Evolutionary conservation across 2,113 vertebrate species (phyloP), one percentile per base, ranked within the genome.

Genomic region (Dryoscopus gambensis): DNA sequence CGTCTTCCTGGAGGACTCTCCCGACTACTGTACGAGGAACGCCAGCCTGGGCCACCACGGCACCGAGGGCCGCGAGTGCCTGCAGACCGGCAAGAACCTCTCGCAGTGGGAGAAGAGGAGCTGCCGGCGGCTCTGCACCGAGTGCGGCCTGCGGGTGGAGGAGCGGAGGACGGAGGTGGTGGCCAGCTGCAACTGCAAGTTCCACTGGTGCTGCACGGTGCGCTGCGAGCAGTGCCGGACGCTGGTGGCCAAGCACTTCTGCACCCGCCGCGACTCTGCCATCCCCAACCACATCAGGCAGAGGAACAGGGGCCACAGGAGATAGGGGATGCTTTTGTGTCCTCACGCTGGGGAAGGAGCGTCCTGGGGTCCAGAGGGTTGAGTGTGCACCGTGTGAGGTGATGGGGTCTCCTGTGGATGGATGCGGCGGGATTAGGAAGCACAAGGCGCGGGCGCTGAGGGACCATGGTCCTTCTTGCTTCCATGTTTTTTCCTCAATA

Each of bases 161-260:
- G 98, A 99, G 96, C 98, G 97, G 69, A 97, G 97, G 94, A 97
- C 97, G 0, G 98, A 99, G 93, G 98, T 98, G 6, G 97, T 98
- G 82, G 98, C 97, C 97, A 99, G 99, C 96, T 99, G 99, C 93
- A 99, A 99, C 96, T 99, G 99, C 98, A 99, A 98, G 76, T 99
- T 99, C 76, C 98, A 99, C 90, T 99, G 99, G 99, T 99, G 99
- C 96, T 99, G 99, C 95, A 99, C 98, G 0, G 99, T 99, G 62
- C 98, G 98, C 73, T 99, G 99, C 73, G 98, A 99, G 52, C 98
- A 98, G 74, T 99, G 99, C 96, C 98, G 97, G 62, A 98, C 98
- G 4, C 87, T 98, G 14, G 98, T 99, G 19, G 98, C 97, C 37
- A 99, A 99, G 95, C 98, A 99, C 96, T 99, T 98, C 89, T 99